phyloP scores from a whole-genome alignment of 1,140 invertebrate genomes.

The Nephotettix cincticeps region DNA sequence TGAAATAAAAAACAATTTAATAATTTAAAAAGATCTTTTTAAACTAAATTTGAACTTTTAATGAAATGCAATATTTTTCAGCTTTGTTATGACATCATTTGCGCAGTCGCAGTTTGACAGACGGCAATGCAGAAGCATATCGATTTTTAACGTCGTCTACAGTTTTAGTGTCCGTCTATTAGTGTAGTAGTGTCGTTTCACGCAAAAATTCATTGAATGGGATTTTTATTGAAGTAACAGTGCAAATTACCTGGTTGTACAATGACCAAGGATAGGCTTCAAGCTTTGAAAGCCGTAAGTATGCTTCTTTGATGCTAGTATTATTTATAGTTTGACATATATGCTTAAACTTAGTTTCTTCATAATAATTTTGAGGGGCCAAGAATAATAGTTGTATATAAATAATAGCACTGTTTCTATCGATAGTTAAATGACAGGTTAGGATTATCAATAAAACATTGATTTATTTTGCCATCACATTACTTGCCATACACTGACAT shows the following conservation, averaged over 20 bases:
- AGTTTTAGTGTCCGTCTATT: conserved; percentile 59
- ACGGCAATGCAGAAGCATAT: conserved; percentile 69
- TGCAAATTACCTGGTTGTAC: conserved; percentile 61
- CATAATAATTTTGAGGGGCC: too few species aligned
- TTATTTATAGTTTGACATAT: conserved; percentile 13
- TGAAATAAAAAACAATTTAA: not conserved
- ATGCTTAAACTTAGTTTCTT: too few species aligned
- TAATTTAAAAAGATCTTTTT: not conserved
- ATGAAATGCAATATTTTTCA: conserved; percentile 18
- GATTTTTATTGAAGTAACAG: conserved; percentile 65
- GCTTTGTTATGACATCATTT: conserved; percentile 28
- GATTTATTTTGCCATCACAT: too few species aligned
- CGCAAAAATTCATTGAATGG: conserved; percentile 74
- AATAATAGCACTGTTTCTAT: too few species aligned
- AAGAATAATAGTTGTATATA: too few species aligned
- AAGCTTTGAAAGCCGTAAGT: conserved; percentile 91
- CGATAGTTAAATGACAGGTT: too few species aligned
- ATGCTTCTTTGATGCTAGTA: conserved; percentile 33
- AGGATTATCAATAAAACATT: too few species aligned
- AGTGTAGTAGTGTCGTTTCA: conserved; percentile 62
- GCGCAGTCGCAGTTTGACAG: conserved; percentile 54
- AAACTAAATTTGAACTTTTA: too few species aligned
- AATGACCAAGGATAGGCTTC: conserved; percentile 98
- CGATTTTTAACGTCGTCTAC: conserved; percentile 68
- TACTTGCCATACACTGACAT: too few species aligned